Percentiles rank a stretch among this genome's conserved stretches.
Evolutionary conservation across 2,888 invertebrate genomes (phyloP).

Genomic region (Halictus ligatus): DNA sequence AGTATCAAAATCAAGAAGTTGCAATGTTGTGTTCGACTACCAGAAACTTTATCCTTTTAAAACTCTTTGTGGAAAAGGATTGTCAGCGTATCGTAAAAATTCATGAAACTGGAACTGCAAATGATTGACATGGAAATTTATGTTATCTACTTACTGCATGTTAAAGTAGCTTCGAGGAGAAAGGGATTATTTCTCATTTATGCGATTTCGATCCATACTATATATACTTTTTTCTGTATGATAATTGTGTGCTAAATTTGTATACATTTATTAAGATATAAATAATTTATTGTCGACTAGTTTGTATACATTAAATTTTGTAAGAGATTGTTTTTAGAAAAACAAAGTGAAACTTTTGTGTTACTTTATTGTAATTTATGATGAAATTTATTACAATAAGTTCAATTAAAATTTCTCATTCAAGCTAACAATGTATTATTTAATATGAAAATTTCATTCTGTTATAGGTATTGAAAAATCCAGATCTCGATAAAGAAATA

Average conservation of each 20-base stretch:
- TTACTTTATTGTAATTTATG: slow-evolving; percentile 50
- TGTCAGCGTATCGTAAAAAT: slow-evolving; percentile 65
- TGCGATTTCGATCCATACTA: slow-evolving; percentile 35
- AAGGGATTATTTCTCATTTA: slow-evolving; percentile 39
- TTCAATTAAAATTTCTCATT: slow-evolving; percentile 14
- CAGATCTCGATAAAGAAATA: slow-evolving; percentile 79
- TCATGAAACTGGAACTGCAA: slow-evolving; percentile 61
- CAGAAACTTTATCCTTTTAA: slow-evolving; percentile 62
- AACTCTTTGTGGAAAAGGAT: slow-evolving; percentile 47
- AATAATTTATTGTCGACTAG: slow-evolving; percentile 52
- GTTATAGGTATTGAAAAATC: slow-evolving; percentile 81
- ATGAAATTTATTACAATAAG: slow-evolving; percentile 8
- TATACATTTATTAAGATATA: slow-evolving; percentile 54
- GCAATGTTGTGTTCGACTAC: slow-evolving; percentile 64
- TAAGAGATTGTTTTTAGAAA: slow-evolving; percentile 55
- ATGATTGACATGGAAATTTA: slow-evolving; percentile 66
- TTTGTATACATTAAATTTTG: slow-evolving; percentile 63
- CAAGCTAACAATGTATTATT: slow-evolving; percentile 26
- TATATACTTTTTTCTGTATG: slow-evolving; percentile 48
- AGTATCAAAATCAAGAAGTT: slow-evolving; percentile 71
- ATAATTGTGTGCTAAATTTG: slow-evolving; percentile 59
- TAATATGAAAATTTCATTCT: slow-evolving; percentile 43
- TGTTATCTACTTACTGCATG: slow-evolving; percentile 49
- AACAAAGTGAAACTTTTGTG: slow-evolving; percentile 38
- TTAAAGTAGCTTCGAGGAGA: slow-evolving; percentile 28